Conservation (phyloP, 2,113 vertebrate species). For the Azemiops feae region DNA sequence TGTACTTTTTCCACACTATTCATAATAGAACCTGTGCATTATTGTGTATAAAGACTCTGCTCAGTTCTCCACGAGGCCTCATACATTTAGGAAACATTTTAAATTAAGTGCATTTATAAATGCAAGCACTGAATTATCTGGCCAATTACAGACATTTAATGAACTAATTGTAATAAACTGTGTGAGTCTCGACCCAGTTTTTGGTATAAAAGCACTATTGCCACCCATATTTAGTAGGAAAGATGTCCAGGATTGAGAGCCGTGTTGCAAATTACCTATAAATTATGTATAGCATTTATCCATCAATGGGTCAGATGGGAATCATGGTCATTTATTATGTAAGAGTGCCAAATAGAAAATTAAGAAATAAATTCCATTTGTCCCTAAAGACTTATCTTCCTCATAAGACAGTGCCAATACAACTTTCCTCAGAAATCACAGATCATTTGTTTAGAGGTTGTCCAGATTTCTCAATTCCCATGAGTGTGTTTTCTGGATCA, state of each 20-base stretch:
- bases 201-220: constrained; percentile 46
- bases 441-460: not conserved
- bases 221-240: not conserved
- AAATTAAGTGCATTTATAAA: constrained; percentile 52
- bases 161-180: constrained; percentile 45
- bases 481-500: not conserved
- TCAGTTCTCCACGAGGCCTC: not conserved
- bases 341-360: constrained; percentile 14
- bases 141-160: constrained; percentile 57
- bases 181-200: constrained; percentile 45
- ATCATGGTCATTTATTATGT: not conserved
- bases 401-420: not conserved
- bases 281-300: constrained; percentile 14
- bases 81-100: constrained; percentile 29
- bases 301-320: constrained; percentile 19
- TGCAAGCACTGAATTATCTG: constrained; percentile 40
- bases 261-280: constrained; percentile 35
- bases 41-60: constrained; percentile 3
- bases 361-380: constrained; percentile 21
- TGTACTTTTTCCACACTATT: not conserved
- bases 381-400: constrained; percentile 10
- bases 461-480: not conserved
- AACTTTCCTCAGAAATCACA: not conserved
- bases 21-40: not conserved
- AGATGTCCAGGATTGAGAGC: not conserved